These are phyloP conservation scores for Leptoclinus maculatus DNA, from an alignment of 2,797 vertebrate genomes.

Conservation along the genomic window DNA sequence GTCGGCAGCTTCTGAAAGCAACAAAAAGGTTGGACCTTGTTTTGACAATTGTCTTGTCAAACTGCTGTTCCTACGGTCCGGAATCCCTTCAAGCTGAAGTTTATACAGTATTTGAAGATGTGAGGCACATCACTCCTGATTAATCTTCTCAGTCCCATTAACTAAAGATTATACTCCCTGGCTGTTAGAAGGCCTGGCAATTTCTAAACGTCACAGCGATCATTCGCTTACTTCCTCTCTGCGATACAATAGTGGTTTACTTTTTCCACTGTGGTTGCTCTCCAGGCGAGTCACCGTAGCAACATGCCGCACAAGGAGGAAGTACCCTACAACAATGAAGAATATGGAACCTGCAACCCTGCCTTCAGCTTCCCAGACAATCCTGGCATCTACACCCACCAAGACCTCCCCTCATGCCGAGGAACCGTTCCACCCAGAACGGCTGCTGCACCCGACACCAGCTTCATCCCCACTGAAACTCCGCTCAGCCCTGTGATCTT, in stretches of 20 bases:
- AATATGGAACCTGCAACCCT: constrained; percentile 74
- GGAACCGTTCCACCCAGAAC: constrained; percentile 20
- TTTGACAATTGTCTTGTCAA: neutral
- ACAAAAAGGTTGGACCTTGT: neutral
- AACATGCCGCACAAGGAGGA: constrained; percentile 70
- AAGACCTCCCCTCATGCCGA: constrained; percentile 40
- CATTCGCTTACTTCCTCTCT: neutral
- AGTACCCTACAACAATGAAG: constrained; percentile 68
- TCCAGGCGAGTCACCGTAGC: constrained; percentile 75
- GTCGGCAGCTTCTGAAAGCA: neutral
- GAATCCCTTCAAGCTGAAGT: neutral
- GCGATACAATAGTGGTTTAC: neutral
- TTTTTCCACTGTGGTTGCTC: constrained; percentile 30
- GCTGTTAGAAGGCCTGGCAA: neutral
- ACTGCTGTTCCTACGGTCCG: neutral
- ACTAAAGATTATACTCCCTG: neutral
- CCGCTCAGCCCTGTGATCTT: constrained; percentile 41
- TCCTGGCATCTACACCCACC: constrained; percentile 51
- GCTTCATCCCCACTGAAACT: constrained; percentile 23
- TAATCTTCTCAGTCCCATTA: no score
- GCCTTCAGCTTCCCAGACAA: constrained; percentile 72
- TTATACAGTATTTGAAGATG: neutral
- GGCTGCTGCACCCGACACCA: constrained; percentile 25
- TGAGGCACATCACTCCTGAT: neutral
- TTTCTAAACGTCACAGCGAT: neutral